Evolutionary conservation across 1,140 invertebrate species (phyloP).

Genomic region (Eriosoma lanigerum): DNA sequence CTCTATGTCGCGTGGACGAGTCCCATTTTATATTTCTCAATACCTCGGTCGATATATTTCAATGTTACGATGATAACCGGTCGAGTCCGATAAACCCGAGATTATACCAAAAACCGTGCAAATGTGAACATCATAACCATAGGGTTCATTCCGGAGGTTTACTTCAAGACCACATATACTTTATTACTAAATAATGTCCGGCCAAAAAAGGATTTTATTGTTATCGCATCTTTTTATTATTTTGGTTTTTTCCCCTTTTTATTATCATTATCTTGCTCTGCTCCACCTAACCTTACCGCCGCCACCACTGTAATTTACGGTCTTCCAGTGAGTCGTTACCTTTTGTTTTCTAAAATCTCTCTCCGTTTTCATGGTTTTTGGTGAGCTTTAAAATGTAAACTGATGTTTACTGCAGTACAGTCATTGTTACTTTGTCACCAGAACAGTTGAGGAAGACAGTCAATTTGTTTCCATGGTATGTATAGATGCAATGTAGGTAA

Average conservation of each 20-base stretch:
- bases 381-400: conserved; percentile 39
- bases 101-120: no score
- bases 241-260: not conserved
- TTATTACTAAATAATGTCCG: no score
- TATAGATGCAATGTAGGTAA: conserved; percentile 23
- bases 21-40: no score
- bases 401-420: conserved; percentile 11
- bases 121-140: no score
- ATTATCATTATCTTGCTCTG: conserved; percentile 7
- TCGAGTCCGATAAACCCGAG: no score
- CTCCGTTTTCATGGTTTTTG: not conserved
- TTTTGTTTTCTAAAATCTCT: conserved; percentile 33
- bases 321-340: not conserved
- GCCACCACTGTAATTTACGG: not conserved
- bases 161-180: no score
- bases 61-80: no score
- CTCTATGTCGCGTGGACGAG: no score
- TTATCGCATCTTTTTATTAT: conserved; percentile 14
- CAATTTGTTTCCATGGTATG: conserved; percentile 31
- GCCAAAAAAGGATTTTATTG: not conserved
- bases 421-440: conserved; percentile 29
- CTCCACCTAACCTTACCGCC: not conserved
- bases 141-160: not conserved
- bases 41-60: no score
- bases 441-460: conserved; percentile 5